Conservation (phyloP, 1,140 invertebrate genomes). For the Eurytemora carolleeae region DNA sequence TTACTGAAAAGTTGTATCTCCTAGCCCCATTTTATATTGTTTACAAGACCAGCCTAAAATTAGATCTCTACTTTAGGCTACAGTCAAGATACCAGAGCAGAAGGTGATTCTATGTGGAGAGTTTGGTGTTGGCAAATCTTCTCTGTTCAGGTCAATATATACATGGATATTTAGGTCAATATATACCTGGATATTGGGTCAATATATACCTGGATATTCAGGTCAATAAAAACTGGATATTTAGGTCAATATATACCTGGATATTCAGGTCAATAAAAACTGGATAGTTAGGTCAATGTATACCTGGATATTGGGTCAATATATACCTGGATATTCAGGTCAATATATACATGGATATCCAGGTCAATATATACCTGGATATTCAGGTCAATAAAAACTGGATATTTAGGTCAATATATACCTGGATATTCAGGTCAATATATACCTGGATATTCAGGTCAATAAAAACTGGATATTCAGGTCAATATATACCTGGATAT, state of each 20-base stretch:
- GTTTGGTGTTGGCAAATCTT: slow-evolving; percentile 85
- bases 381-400: too few species aligned
- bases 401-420: too few species aligned
- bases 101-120: slow-evolving; percentile 88
- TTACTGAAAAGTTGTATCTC: too few species aligned
- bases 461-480: too few species aligned
- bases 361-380: too few species aligned
- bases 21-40: too few species aligned
- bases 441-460: too few species aligned
- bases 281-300: not conserved
- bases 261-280: not conserved
- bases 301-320: not conserved
- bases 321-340: too few species aligned
- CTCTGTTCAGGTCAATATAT: slow-evolving; percentile 39
- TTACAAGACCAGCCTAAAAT: too few species aligned
- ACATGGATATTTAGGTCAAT: not conserved
- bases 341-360: too few species aligned
- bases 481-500: too few species aligned
- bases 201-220: not conserved
- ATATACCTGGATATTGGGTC: not conserved
- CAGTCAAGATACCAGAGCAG: slow-evolving; percentile 59
- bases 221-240: not conserved
- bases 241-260: not conserved
- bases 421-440: too few species aligned
- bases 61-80: slow-evolving; percentile 39